Conservation (phyloP, 2,113 vertebrate genomes). For the Phoxinus phoxinus region DNA sequence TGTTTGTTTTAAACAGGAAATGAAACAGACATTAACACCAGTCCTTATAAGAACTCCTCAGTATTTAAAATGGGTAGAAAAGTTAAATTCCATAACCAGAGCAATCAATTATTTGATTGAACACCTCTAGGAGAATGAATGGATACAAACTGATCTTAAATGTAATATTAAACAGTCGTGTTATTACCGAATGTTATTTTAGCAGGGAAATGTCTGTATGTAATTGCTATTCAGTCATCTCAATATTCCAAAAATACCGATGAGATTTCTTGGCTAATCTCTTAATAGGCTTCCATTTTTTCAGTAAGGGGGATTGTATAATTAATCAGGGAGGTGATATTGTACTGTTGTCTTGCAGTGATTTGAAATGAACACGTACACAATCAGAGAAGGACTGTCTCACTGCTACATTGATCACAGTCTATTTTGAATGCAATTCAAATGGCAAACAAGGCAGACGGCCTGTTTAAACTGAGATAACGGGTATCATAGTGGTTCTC, state of each 20-base stretch:
- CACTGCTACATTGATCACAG: background rate
- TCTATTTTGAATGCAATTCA: background rate
- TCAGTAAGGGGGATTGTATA: conserved; percentile 15
- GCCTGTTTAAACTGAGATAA: conserved; percentile 34
- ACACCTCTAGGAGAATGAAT: background rate
- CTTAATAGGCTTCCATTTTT: background rate
- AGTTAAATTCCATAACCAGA: background rate
- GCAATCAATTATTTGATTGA: background rate
- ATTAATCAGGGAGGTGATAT: conserved; percentile 5
- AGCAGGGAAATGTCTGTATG: background rate
- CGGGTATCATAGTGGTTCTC: background rate
- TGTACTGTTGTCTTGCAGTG: background rate
- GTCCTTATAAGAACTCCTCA: background rate
- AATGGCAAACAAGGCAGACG: background rate
- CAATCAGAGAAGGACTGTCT: background rate
- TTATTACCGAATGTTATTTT: conserved; percentile 49
- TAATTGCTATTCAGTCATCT: conserved; percentile 39
- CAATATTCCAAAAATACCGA: conserved; percentile 36
- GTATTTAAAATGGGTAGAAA: background rate
- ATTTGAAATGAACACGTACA: background rate
- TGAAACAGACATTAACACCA: background rate
- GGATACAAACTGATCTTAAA: background rate
- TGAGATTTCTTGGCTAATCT: conserved; percentile 19
- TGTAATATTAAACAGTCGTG: conserved; percentile 44
- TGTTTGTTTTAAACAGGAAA: background rate